Evolutionary conservation across 2,888 invertebrate genomes (phyloP).

Genomic region (Eulithis prunata): DNA sequence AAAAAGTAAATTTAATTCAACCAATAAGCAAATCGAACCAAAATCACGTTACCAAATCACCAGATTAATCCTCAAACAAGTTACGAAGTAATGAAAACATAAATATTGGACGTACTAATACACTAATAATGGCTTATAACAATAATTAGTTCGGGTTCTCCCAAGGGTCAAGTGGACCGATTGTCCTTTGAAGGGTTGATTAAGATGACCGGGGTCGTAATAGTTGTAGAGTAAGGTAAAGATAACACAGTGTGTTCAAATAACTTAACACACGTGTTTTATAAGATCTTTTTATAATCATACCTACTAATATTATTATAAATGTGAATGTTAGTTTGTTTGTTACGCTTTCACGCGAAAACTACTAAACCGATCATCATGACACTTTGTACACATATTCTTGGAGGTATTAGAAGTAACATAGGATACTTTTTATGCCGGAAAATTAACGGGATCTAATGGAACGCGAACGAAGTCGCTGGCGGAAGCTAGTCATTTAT

Average conservation of each 20-base stretch:
- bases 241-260: constrained; percentile 16
- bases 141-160: constrained; percentile 74
- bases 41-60: constrained; percentile 35
- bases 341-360: too few relatives aligned
- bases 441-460: too few relatives aligned
- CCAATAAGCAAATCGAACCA: constrained; percentile 26
- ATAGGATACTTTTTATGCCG: too few relatives aligned
- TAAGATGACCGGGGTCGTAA: constrained; percentile 76
- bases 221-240: constrained; percentile 34
- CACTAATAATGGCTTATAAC: constrained; percentile 76
- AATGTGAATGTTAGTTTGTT: too few relatives aligned
- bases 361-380: too few relatives aligned
- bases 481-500: too few relatives aligned
- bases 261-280: neutral
- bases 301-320: too few relatives aligned
- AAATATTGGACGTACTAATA: constrained; percentile 66
- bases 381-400: too few relatives aligned
- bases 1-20: neutral
- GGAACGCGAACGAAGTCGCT: too few relatives aligned
- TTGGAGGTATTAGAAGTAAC: too few relatives aligned
- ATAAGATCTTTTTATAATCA: too few relatives aligned
- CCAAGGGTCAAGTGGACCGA: constrained; percentile 75
- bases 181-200: constrained; percentile 82
- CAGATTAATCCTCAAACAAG: constrained; percentile 24
- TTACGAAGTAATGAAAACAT: constrained; percentile 56